phyloP scores from a whole-genome alignment of 2,888 invertebrate species.

The Callimorpha dominula region DNA sequence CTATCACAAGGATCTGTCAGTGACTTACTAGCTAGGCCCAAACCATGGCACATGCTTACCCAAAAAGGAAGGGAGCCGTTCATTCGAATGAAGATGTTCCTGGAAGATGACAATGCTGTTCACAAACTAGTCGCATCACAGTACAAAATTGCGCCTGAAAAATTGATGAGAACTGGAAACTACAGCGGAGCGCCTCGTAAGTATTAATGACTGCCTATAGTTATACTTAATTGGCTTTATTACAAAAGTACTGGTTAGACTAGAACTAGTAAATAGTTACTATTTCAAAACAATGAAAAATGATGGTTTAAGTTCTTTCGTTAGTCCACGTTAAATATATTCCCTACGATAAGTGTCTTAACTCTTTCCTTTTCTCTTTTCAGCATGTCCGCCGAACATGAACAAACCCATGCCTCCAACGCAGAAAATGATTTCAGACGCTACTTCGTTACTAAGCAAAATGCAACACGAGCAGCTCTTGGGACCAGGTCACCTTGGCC shows the following conservation, averaged over 20 bases:
- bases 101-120: slow-evolving; percentile 98
- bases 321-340: neutral
- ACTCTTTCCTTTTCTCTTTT: slow-evolving; percentile 54
- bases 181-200: slow-evolving; percentile 94
- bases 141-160: slow-evolving; percentile 99
- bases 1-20: slow-evolving; percentile 99
- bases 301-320: neutral
- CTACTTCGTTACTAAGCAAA: slow-evolving; percentile 88
- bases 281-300: neutral
- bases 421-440: slow-evolving; percentile 92
- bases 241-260: no score
- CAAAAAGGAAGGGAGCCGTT: slow-evolving; percentile 98
- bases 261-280: no score
- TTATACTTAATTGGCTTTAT: no score
- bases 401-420: slow-evolving; percentile 93
- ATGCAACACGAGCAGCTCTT: slow-evolving; percentile 90
- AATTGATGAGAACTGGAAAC: slow-evolving; percentile 97
- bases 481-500: slow-evolving; percentile 85
- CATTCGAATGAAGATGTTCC: slow-evolving; percentile 99
- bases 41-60: slow-evolving; percentile 99
- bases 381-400: slow-evolving; percentile 89
- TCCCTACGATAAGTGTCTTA: slow-evolving; percentile 28
- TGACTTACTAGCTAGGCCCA: slow-evolving; percentile 98
- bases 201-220: slow-evolving; percentile 69
- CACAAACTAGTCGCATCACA: slow-evolving; percentile 98